Conservation (phyloP, 2,888 invertebrate genomes). For the Terebella lapidaria region DNA sequence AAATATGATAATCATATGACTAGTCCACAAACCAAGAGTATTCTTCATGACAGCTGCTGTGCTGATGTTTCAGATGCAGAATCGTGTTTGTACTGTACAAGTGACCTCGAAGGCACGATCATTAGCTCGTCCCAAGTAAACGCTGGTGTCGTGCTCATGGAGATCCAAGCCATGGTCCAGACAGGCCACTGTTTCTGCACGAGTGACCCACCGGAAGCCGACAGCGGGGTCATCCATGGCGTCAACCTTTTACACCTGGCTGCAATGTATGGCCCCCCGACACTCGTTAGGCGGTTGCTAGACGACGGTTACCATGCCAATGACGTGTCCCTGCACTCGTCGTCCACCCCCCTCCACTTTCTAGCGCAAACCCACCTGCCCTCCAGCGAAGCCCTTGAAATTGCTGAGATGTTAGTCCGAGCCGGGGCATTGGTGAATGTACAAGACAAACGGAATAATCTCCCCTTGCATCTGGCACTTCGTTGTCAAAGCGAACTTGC, state of each 20-base stretch:
- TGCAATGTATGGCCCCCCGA: constrained; percentile 2
- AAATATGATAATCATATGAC: too few relatives aligned
- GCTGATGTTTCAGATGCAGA: too few relatives aligned
- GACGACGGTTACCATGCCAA: constrained; percentile 3
- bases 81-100: too few relatives aligned
- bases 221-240: neutral
- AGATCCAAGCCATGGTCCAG: too few relatives aligned
- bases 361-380: neutral
- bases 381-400: neutral
- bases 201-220: too few relatives aligned
- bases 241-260: constrained; percentile 9
- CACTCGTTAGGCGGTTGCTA: constrained; percentile 4
- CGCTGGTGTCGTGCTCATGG: too few relatives aligned
- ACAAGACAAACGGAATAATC: neutral
- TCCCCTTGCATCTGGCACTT: constrained; percentile 7
- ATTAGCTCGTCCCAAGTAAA: too few relatives aligned
- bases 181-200: too few relatives aligned
- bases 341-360: constrained; percentile 3
- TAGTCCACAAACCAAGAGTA: too few relatives aligned
- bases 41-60: too few relatives aligned
- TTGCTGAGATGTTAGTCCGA: constrained; percentile 1
- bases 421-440: constrained; percentile 1
- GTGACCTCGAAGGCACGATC: too few relatives aligned
- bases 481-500: neutral
- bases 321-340: neutral